Base-by-base conservation (phyloP, 2,888 invertebrate species). In the Zygothrica quintamaculata region DNA sequence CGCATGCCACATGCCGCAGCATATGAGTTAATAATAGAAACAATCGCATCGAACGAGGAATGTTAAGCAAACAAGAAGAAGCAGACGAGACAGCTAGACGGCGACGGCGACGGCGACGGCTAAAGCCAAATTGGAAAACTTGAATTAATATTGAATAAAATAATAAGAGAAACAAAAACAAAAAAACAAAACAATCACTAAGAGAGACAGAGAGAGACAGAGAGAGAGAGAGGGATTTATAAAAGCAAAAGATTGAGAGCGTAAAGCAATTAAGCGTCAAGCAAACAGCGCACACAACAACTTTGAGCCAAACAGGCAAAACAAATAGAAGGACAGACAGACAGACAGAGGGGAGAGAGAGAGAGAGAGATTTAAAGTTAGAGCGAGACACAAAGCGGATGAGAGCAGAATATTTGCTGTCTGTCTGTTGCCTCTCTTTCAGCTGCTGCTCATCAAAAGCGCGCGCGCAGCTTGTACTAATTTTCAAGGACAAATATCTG, bases 401-500 rank as follows among this genome's bases (percentile, higher is more conserved):
- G n/a, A n/a, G n/a, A n/a, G n/a, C n/a, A n/a, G n/a, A n/a, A n/a
- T n/a, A n/a, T n/a, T n/a, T n/a, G n/a, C 12, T 57, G 42, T 16
- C 37, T 46, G 18, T 12, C 5, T 11, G 15, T 34, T 9, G 13
- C 12, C 22, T 46, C 65, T 56, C 47, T 47, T 55, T 11, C 11
- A 29, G 16, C 18, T 39, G 55, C 18, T n/a, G 36, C 29, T 29
- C 29, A 15, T 26, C 43, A 65, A 46, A 40, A 67, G 61, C 48
- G 43, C 66, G 50, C 29, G 56, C 61, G 50, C 46, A 56, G 33
- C 39, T 53, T 57, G 33, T 42, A 52, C 36, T 47, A 11, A 61
- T 15, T 57, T 74, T 74, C 74, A 74, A 77, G 77, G 74, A 77
- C 74, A 69, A 55, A 64, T 52, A 34, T n/a, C 9, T 29, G n/a